Evolutionary conservation across 2,113 vertebrate species (phyloP).

Genomic region (Xyrauchen texanus): DNA sequence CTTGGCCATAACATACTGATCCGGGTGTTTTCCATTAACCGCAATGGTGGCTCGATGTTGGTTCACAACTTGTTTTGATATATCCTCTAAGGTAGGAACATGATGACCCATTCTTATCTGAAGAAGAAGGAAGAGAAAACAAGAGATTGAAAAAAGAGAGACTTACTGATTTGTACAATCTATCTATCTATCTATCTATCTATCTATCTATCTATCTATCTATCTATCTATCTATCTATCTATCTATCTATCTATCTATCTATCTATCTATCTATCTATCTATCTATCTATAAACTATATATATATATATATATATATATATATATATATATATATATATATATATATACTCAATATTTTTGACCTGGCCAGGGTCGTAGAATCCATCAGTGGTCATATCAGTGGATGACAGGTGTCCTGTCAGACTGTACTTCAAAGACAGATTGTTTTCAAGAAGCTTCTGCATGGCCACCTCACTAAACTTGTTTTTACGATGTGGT

Average conservation of each 20-base stretch:
- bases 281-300: no score
- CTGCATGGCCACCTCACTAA: constrained; percentile 81
- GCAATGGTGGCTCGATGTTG: constrained; percentile 76
- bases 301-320: no score
- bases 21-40: constrained; percentile 75
- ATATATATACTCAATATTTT: no score
- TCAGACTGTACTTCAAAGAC: constrained; percentile 84
- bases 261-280: no score
- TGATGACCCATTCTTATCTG: constrained; percentile 76
- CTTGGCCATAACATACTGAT: constrained; percentile 69
- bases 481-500: constrained; percentile 73
- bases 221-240: no score
- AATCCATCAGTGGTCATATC: constrained; percentile 86
- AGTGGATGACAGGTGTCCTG: constrained; percentile 77
- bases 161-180: background rate
- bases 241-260: no score
- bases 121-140: constrained; percentile 47
- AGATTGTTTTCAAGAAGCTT: constrained; percentile 85
- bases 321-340: no score
- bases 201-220: no score
- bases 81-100: constrained; percentile 81
- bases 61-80: constrained; percentile 79
- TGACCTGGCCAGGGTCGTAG: constrained; percentile 85
- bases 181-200: no score
- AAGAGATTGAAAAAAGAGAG: constrained; percentile 8